These are phyloP conservation scores for Laticauda laticaudata DNA, from an alignment of 2,113 vertebrate genomes.

Conservation along the genomic window DNA sequence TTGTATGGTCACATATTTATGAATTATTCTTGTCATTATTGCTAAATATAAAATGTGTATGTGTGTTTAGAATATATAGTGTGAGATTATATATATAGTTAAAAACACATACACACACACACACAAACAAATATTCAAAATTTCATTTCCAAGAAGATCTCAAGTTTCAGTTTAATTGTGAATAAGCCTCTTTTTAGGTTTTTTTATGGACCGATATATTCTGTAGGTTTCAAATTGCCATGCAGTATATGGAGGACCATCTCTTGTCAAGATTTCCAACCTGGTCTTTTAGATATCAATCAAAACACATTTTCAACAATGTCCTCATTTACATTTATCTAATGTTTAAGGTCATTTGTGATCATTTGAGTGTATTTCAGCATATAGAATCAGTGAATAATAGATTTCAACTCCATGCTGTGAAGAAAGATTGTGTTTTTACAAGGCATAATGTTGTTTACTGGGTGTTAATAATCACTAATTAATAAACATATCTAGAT, in stretches of 20 bases:
- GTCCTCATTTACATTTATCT: constrained; percentile 82
- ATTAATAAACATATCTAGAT: constrained; percentile 94
- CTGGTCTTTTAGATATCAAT: constrained; percentile 80
- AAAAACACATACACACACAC: not conserved
- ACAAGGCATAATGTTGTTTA: constrained; percentile 98
- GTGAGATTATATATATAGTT: not conserved
- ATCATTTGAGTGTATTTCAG: constrained; percentile 87
- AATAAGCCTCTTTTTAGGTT: constrained; percentile 1
- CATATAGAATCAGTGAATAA: constrained; percentile 86
- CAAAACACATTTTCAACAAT: constrained; percentile 76
- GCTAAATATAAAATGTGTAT: constrained; percentile 1
- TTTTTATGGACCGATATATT: not conserved
- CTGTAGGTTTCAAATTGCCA: constrained; percentile 3
- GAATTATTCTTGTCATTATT: constrained; percentile 24
- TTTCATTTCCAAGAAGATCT: constrained; percentile 15
- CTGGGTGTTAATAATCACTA: constrained; percentile 99
- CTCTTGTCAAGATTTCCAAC: constrained; percentile 66
- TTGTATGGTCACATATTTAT: constrained; percentile 35
- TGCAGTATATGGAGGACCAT: constrained; percentile 53
- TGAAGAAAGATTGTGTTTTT: constrained; percentile 95
- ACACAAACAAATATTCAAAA: not conserved
- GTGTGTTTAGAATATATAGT: not conserved
- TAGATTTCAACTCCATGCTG: constrained; percentile 83
- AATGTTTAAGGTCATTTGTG: constrained; percentile 88
- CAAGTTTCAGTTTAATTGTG: not conserved